Conservation (phyloP, 2,113 vertebrate genomes). For the Sylvicapra grimmia region DNA sequence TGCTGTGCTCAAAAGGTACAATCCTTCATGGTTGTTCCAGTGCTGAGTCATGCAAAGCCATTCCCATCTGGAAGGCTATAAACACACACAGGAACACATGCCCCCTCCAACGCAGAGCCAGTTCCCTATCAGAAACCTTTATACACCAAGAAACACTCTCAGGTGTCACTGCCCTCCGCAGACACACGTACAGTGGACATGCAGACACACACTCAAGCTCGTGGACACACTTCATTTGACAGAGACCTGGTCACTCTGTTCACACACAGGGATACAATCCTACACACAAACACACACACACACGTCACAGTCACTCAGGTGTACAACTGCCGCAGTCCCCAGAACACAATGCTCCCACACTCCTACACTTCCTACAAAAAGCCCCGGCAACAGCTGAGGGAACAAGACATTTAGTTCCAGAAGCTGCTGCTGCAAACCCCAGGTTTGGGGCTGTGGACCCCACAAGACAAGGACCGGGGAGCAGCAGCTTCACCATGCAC, state of each 20-base stretch:
- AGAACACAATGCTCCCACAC: neutral
- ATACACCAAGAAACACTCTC: neutral
- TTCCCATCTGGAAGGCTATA: neutral
- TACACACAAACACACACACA: neutral
- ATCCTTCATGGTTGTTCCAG: neutral
- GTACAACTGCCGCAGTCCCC: neutral
- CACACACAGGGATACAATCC: neutral
- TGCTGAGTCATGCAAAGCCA: neutral
- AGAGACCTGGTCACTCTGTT: neutral
- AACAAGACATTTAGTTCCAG: neutral
- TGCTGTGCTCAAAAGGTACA: neutral
- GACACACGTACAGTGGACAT: neutral
- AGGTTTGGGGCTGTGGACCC: neutral
- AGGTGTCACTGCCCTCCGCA: neutral
- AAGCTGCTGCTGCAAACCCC: neutral
- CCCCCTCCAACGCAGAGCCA: neutral
- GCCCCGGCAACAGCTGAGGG: neutral
- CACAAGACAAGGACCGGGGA: neutral
- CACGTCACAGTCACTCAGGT: neutral
- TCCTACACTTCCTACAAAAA: neutral
- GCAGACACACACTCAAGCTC: neutral
- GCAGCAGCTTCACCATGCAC: neutral
- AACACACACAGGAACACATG: neutral
- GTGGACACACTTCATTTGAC: neutral
- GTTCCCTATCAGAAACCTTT: neutral